These are phyloP conservation scores for Eupithecia subumbrata DNA, from an alignment of 2,888 invertebrate genomes.

Conservation along the genomic window DNA sequence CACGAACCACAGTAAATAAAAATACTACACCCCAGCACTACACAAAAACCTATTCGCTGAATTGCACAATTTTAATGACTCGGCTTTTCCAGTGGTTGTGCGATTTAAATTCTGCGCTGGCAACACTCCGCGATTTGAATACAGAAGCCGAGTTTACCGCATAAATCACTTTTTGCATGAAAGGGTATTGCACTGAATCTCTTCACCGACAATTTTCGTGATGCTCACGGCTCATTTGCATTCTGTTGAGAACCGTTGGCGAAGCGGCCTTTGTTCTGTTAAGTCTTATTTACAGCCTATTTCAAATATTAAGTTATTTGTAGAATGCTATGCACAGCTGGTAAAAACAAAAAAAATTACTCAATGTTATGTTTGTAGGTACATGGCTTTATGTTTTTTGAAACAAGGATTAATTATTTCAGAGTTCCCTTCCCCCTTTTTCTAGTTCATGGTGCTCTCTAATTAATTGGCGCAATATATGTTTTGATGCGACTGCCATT, in stretches of 20 bases:
- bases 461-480: no score
- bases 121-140: neutral
- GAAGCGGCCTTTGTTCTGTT: constrained; percentile 2
- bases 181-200: constrained; percentile 3
- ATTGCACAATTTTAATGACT: constrained; percentile 9
- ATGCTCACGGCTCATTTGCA: constrained; percentile 9
- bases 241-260: neutral
- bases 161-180: constrained; percentile 14
- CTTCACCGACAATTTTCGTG: neutral
- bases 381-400: no score
- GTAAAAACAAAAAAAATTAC: no score
- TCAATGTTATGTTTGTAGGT: no score
- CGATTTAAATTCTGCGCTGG: constrained; percentile 3
- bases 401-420: no score
- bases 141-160: constrained; percentile 7
- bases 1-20: neutral
- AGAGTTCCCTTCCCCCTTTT: no score
- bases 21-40: neutral
- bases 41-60: neutral
- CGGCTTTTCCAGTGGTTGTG: constrained; percentile 5
- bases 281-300: neutral
- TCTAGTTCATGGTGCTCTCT: no score
- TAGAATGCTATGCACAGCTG: no score
- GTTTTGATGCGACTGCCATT: no score
- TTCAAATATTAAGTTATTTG: no score